Percentiles rank a stretch among this genome's conserved stretches.
These are phyloP conservation scores for Matsumyia berberina DNA, from an alignment of 2,888 invertebrate species.

Conservation along the genomic window DNA sequence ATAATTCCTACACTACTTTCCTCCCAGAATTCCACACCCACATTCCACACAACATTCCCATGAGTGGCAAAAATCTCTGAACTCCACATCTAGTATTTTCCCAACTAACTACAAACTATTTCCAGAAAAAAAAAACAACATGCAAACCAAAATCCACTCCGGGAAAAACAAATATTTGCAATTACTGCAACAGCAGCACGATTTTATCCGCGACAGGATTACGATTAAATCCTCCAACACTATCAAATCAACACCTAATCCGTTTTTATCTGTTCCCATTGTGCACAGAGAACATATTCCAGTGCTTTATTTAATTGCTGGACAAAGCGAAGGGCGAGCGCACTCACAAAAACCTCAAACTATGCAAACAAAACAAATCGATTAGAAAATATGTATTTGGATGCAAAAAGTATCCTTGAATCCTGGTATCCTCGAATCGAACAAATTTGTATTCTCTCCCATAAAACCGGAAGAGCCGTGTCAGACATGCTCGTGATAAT, in stretches of 20 bases:
- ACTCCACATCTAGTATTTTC: neutral
- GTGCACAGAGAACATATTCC: slow-evolving; percentile 31
- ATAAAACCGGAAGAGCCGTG: slow-evolving; percentile 6
- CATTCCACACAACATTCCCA: neutral
- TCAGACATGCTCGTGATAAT: slow-evolving; percentile 61
- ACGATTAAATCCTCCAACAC: slow-evolving; percentile 63
- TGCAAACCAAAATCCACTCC: slow-evolving; percentile 48
- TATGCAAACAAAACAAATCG: slow-evolving; percentile 39
- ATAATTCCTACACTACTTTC: too few relatives aligned
- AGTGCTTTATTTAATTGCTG: slow-evolving; percentile 69
- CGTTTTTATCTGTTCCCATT: slow-evolving; percentile 62
- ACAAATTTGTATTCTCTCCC: neutral
- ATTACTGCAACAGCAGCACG: slow-evolving; percentile 34
- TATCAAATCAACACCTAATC: slow-evolving; percentile 76
- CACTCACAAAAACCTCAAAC: slow-evolving; percentile 22
- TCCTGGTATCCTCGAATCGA: too few relatives aligned
- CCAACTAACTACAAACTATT: neutral
- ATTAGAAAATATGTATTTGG: slow-evolving; percentile 30
- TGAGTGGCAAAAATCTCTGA: neutral
- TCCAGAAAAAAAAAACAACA: neutral
- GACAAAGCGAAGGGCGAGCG: slow-evolving; percentile 34
- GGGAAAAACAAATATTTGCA: slow-evolving; percentile 47
- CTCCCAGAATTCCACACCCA: too few relatives aligned
- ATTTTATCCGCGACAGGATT: slow-evolving; percentile 63
- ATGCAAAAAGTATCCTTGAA: neutral